phyloP scores from a whole-genome alignment of 2,888 invertebrate species.

The Phoenoteleia sp. region DNA sequence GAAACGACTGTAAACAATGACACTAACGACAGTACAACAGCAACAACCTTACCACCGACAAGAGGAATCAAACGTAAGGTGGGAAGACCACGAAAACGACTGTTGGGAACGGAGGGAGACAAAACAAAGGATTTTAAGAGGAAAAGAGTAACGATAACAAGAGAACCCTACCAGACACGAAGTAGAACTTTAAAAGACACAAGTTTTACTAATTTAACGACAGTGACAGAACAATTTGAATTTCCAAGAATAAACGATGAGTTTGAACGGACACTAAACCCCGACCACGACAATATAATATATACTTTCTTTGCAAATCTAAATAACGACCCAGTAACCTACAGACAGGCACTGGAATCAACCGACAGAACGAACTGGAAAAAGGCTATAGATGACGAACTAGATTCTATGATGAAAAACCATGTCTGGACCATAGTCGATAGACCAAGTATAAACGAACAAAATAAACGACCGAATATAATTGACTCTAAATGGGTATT shows the following conservation, averaged over 20 bases:
- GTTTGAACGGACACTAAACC: background rate
- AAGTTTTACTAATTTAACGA: background rate
- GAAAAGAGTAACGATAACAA: background rate
- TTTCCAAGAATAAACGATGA: background rate
- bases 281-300: background rate
- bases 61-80: no score
- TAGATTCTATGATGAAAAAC: conserved; percentile 59
- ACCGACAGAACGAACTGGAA: conserved; percentile 44
- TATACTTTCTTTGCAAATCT: background rate
- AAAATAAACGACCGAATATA: no score
- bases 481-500: no score
- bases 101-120: background rate
- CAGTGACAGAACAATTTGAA: background rate
- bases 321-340: conserved; percentile 28
- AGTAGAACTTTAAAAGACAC: background rate
- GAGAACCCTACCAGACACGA: background rate
- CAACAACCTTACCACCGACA: no score
- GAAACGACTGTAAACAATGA: no score
- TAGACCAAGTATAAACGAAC: conserved; percentile 25
- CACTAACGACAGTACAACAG: no score
- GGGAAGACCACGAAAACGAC: no score
- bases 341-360: conserved; percentile 38
- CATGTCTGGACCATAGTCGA: conserved; percentile 57
- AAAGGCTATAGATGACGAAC: conserved; percentile 57
- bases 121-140: background rate